Conservation (phyloP, 2,113 vertebrate genomes). For the Rhinogobius similis region DNA sequence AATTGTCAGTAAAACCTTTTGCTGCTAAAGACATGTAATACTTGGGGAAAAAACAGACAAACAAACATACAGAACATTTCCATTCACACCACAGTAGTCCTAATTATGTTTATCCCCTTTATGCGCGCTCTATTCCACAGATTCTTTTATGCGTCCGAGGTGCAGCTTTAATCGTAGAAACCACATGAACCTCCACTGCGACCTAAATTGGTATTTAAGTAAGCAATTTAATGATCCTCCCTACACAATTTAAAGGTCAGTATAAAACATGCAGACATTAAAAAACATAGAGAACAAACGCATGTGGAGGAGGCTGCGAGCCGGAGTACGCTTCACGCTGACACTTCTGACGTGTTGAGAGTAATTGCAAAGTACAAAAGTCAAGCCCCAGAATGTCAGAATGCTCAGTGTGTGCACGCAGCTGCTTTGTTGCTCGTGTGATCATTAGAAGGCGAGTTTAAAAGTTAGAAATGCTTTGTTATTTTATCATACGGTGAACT, state of each 20-base stretch:
- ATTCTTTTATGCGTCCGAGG: neutral
- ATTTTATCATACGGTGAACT: neutral
- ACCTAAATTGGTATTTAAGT: slow-evolving; percentile 7
- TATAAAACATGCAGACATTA: neutral
- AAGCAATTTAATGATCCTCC: neutral
- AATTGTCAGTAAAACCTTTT: no score
- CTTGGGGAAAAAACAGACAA: no score
- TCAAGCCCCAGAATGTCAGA: neutral
- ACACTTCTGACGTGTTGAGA: neutral
- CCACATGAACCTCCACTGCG: neutral
- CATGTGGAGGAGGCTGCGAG: neutral
- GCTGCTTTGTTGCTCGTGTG: neutral
- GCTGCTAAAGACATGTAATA: no score
- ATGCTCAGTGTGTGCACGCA: neutral
- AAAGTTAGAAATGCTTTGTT: neutral
- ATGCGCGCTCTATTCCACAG: neutral
- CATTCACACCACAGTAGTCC: neutral
- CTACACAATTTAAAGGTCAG: slow-evolving; percentile 2
- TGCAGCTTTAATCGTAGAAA: neutral
- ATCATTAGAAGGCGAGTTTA: neutral
- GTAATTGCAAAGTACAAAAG: slow-evolving; percentile 10
- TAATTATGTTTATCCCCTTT: neutral
- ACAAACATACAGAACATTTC: no score
- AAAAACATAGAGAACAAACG: neutral
- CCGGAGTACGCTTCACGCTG: neutral